Conservation (phyloP, 2,888 invertebrate species). For the Macrosoma leucophasiata region DNA sequence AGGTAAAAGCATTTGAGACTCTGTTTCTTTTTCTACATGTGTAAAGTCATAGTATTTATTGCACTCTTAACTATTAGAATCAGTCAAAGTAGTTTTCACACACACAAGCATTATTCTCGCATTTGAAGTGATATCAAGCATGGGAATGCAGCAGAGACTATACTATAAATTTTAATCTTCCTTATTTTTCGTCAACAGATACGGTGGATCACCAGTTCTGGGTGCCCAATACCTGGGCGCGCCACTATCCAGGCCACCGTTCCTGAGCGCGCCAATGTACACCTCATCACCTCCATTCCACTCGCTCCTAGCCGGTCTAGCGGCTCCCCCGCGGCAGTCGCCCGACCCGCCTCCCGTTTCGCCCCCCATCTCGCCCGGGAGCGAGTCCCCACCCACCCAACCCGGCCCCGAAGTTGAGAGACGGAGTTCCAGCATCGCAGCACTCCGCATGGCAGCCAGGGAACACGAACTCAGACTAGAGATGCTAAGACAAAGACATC, state of each 20-base stretch:
- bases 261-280: slow-evolving; percentile 80
- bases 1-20: too few relatives aligned
- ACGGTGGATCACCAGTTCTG: slow-evolving; percentile 52
- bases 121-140: too few relatives aligned
- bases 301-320: slow-evolving; percentile 59
- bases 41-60: too few relatives aligned
- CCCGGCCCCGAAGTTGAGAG: slow-evolving; percentile 84
- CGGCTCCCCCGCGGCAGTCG: slow-evolving; percentile 66
- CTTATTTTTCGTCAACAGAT: slow-evolving; percentile 38
- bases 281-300: slow-evolving; percentile 72
- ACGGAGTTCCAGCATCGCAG: slow-evolving; percentile 90
- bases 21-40: too few relatives aligned
- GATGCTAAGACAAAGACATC: slow-evolving; percentile 85
- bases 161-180: too few relatives aligned
- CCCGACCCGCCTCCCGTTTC: slow-evolving; percentile 68
- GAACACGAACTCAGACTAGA: slow-evolving; percentile 92
- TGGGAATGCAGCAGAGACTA: too few relatives aligned
- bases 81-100: too few relatives aligned
- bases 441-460: slow-evolving; percentile 89
- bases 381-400: slow-evolving; percentile 67
- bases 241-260: slow-evolving; percentile 59
- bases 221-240: slow-evolving; percentile 72
- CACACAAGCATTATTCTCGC: too few relatives aligned
- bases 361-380: slow-evolving; percentile 71
- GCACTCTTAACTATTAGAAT: too few relatives aligned